Base-by-base conservation (phyloP, 2,888 invertebrate species). In the Mechanitis mazaeus region DNA sequence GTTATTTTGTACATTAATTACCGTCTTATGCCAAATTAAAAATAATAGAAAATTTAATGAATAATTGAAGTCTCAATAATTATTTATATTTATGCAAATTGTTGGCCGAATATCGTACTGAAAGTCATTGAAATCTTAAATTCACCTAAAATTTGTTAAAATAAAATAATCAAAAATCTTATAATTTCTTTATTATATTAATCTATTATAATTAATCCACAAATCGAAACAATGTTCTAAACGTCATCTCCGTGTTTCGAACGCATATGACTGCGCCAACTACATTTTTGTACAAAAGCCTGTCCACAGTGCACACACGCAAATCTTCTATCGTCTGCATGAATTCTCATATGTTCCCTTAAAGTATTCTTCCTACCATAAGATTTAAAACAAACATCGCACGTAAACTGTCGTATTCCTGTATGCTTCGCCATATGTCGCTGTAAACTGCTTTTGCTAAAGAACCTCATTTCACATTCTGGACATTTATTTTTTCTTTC, bases 391-490 rank as follows among this genome's bases (percentile, higher is more conserved):
- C 87, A 86, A 1, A 83, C 71, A 1, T 80, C 81, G 46, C 86
- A 87, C 58, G 76, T 71, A 46, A 77, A 85, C 59, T 76, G 69
- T 33, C 76, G 75, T 12, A 75, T 46, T 0, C 81, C 81, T 0
- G 81, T 79, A 54, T 86, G 87, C 47, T 79, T 81, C 0, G 76
- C 69, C 76, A 80, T 77, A 20, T 87, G 86, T 2, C 75, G 72
- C 9, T 72, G 69, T 54, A 85, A 63, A 12, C 69, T 68, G 20
- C 73, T 72, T 35, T 71, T 72, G 0, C 71, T 71, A 59, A 78
- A 86, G 47, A 84, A 84, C 5, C 72, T 74, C 73, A 83, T 87
- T 0, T 84, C 85, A 50, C 91, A 91, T 9, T 88, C 78, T 0
- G 73, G 71, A 55, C 91, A 91, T 31, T 79, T 80, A 46, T 85